Evolutionary conservation across 2,888 invertebrate genomes (phyloP), one percentile per base, ranked within the genome.

Genomic region (Drosophila pseudotakahashii): DNA sequence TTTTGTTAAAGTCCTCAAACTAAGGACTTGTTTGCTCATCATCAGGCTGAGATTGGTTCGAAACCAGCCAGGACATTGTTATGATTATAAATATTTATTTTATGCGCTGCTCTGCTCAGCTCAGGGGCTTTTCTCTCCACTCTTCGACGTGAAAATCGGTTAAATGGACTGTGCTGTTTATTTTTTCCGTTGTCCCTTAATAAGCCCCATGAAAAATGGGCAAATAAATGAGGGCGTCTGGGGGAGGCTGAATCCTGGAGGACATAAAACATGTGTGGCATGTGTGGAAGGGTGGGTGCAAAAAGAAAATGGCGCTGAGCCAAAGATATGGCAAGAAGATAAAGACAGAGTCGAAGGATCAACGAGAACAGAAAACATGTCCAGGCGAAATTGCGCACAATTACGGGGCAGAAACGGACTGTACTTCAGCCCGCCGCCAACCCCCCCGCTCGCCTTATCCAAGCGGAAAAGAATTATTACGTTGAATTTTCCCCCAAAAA

Each of bases 381-480:
- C 73, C 57, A 45, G 73, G 69, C 42, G 62, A 54, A 87, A 84
- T 84, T 79, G 78, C 75, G 75, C 81, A 77, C 83, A 82, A 88
- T 85, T 88, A 77, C 75, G 74, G 51, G 61, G 51, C 62, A 54
- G 59, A 68, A 83, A 54, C 59, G 39, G 51, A 54, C 44, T 57
- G 55, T 68, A 62, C 39, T 26, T 30, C 52, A 3, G 6, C 5
- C 26, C 26, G 26, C 55, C 34, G 19, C 34, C 37, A 7, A 47
- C 6, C 19, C 11, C 39, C 36, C 23, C n/a, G 10, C 70, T 54
- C 42, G 73, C 69, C 87, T 79, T 86, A 86, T 88, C 85, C 85
- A 75, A 88, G 85, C 90, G 89, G 86, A 89, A 89, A 89, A 89
- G 89, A 89, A 89, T 89, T 89, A 89, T 89, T 89, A 82, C 89